phyloP scores from a whole-genome alignment of 2,113 vertebrate species.

The Oenanthe oenanthe region DNA sequence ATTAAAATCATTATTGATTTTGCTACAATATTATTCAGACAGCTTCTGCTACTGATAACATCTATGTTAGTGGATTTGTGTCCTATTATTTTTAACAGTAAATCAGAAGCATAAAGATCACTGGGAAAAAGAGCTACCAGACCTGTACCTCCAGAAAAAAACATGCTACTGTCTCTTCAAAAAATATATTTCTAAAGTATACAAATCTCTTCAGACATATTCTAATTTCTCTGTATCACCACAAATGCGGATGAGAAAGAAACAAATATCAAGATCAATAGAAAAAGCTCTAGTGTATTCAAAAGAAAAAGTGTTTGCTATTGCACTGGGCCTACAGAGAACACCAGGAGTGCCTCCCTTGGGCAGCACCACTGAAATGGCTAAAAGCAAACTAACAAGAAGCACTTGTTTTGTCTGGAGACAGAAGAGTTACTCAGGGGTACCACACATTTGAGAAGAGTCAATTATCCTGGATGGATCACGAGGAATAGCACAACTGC shows the following conservation, averaged over 20 bases:
- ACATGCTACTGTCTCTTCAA: background rate
- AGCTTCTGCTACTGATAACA: background rate
- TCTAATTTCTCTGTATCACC: background rate
- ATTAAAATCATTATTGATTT: background rate
- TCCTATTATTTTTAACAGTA: background rate
- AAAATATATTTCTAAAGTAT: background rate
- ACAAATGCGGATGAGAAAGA: background rate
- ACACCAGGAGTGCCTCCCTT: accelerated
- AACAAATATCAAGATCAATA: background rate
- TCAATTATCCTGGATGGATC: background rate
- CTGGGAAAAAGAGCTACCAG: background rate
- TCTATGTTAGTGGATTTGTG: background rate
- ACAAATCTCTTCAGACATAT: background rate
- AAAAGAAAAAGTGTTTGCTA: background rate
- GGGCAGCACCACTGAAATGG: background rate
- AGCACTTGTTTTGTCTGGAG: background rate
- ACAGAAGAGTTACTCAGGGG: background rate
- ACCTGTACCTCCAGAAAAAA: background rate
- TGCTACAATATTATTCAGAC: background rate
- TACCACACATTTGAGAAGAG: background rate
- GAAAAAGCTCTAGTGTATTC: background rate
- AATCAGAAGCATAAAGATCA: background rate
- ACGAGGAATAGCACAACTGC: accelerated
- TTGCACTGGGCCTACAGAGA: background rate
- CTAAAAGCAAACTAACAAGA: background rate